A percentile compares a stretch with the other conserved stretches of the same genome.
Evolutionary conservation across 2,797 vertebrate genomes (phyloP).

Genomic region (Meda fulgida): DNA sequence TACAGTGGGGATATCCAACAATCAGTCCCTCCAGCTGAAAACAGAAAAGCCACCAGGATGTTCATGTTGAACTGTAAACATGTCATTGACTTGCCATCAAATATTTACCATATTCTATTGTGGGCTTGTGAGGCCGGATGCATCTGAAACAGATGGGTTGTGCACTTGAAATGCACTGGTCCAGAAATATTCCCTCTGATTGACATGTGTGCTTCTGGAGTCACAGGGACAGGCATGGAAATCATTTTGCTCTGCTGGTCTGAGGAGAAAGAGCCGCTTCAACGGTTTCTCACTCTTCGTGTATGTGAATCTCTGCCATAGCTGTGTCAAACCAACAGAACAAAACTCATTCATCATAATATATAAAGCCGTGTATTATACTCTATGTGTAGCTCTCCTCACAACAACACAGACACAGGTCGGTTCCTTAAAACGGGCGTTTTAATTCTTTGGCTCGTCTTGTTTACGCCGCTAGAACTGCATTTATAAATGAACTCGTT

Average conservation of each 20-base stretch:
- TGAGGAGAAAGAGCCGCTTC: not conserved
- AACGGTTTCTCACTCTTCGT: not conserved
- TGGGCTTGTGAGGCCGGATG: slow-evolving; percentile 63
- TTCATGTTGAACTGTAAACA: slow-evolving; percentile 69
- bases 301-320: not conserved
- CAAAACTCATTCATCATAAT: not conserved
- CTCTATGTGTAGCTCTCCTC: too few species aligned
- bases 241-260: slow-evolving; percentile 1
- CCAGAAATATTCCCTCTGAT: slow-evolving; percentile 59
- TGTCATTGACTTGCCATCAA: slow-evolving; percentile 58
- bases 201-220: slow-evolving; percentile 59
- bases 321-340: not conserved
- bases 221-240: slow-evolving; percentile 53
- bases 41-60: slow-evolving; percentile 48
- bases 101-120: slow-evolving; percentile 72
- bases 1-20: slow-evolving; percentile 24
- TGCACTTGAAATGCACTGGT: slow-evolving; percentile 62
- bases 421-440: too few species aligned
- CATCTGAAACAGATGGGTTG: slow-evolving; percentile 61
- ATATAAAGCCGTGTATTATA: not conserved
- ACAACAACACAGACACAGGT: too few species aligned
- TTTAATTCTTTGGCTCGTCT: too few species aligned
- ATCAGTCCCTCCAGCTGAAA: slow-evolving; percentile 37
- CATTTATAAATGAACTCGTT: too few species aligned
- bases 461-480: too few species aligned